A percentile compares a stretch with the other conserved stretches of the same genome.
phyloP scores from a whole-genome alignment of 2,888 invertebrate species.

The Listrodromus nycthemerus region DNA sequence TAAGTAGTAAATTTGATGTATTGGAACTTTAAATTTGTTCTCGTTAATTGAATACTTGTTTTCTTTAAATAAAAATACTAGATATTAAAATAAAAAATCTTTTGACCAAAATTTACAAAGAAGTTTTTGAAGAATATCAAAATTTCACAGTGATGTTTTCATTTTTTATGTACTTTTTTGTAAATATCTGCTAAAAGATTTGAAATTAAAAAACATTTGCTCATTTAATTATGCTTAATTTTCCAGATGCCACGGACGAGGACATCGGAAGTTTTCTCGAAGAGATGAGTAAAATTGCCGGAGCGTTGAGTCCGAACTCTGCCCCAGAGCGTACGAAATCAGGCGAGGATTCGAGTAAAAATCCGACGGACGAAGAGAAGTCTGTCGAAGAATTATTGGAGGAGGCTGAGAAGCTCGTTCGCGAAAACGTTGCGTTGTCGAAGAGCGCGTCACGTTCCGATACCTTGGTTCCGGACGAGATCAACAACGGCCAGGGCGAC shows the following conservation, averaged over 20 bases:
- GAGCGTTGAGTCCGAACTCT: conserved; percentile 78
- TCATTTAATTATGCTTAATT: no score
- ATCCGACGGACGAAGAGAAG: conserved; percentile 78
- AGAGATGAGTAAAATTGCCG: conserved; percentile 82
- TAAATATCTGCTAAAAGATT: no score
- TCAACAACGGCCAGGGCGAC: conserved; percentile 65
- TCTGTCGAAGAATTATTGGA: conserved; percentile 82
- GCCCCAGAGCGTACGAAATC: conserved; percentile 75
- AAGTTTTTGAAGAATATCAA: no score
- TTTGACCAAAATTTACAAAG: no score
- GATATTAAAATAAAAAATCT: no score
- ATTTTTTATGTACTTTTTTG: no score
- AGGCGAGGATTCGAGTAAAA: conserved; percentile 72
- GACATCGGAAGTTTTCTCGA: conserved; percentile 82
- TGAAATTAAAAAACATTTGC: no score
- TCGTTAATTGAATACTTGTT: neutral
- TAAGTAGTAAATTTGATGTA: no score
- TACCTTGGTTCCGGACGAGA: conserved; percentile 76
- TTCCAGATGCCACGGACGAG: conserved; percentile 81
- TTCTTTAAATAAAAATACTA: no score
- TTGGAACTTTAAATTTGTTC: neutral
- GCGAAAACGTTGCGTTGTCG: conserved; percentile 78
- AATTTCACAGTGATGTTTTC: no score
- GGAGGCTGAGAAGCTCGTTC: conserved; percentile 81
- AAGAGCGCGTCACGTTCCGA: conserved; percentile 78